Evolutionary conservation across 2,888 invertebrate species (phyloP), one percentile per base, ranked within the genome.

Genomic region (Drosophila kokeensis): DNA sequence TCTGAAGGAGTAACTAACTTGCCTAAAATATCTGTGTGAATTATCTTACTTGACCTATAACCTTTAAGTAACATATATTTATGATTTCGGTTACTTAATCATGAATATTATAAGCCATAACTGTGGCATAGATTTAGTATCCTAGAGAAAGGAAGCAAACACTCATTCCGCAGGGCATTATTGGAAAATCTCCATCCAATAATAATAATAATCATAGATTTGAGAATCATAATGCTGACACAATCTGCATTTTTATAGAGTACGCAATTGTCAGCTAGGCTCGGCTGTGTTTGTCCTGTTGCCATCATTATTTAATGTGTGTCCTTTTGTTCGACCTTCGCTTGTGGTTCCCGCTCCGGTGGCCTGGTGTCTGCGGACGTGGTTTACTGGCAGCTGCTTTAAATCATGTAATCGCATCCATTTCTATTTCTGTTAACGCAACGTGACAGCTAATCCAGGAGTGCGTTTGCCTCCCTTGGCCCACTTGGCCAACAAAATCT

Each of bases 381-480:
- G 45, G 71, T 65, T 73, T 73, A 72, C 68, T 64, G 52, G 11
- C 54, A 50, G 30, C 40, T 34, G 53, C 54, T 66, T 79, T 87
- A 81, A 86, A 87, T 87, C 82, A 90, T 84, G 79, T 77, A 57
- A 50, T 60, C 71, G 73, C 71, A 79, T 83, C 61, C 73, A 74
- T 70, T 75, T 73, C 83, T 78, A 88, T 88, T 76, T 78, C 81
- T 79, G 82, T 87, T 84, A 81, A 78, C 76, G 67, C 70, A 73
- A 76, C 72, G 76, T 73, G 76, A 80, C 82, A 81, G 68, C 73
- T 72, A 76, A 67, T 66, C 65, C 55, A 55, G 69, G 64, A 61
- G 63, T 64, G 59, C 21, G 42, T 42, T 76, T 81, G 69, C 73
- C 81, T 73, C 82, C 83, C 64, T 80, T 60, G 72, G 80, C 63